A percentile compares a stretch with the other conserved stretches of the same genome.
phyloP scores from a whole-genome alignment of 2,113 vertebrate species.

The Aplodontia rufa region DNA sequence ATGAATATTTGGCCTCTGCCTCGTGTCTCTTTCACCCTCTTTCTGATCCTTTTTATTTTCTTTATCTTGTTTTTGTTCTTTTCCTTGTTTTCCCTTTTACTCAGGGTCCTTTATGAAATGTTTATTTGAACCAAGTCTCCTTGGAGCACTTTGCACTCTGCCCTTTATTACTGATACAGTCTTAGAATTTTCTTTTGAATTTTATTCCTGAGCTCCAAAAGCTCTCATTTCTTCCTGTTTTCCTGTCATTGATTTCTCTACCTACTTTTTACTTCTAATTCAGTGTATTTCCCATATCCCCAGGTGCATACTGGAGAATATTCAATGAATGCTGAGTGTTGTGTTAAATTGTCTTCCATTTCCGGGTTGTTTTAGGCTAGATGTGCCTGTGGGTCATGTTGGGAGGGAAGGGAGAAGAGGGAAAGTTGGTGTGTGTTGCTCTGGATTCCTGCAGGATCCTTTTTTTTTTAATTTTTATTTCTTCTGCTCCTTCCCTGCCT shows the following conservation, averaged over 20 bases:
- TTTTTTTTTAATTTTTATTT: neutral
- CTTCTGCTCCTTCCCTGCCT: neutral
- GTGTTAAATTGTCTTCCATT: neutral
- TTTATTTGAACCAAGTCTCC: neutral
- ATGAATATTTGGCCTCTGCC: neutral
- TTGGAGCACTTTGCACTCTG: neutral
- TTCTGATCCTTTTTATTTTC: neutral
- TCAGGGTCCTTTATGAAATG: neutral
- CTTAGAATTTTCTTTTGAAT: neutral
- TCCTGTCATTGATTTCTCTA: neutral
- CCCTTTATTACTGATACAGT: neutral
- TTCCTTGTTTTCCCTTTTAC: neutral
- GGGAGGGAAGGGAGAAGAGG: neutral
- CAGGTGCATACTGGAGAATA: neutral
- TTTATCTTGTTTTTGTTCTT: neutral
- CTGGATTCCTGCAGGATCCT: neutral
- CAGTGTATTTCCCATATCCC: neutral
- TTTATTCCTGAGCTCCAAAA: neutral
- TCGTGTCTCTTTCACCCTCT: neutral
- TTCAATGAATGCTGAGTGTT: neutral
- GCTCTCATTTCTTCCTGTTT: neutral
- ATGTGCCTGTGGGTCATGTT: neutral
- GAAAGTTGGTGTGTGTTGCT: fast-evolving
- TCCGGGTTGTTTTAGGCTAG: neutral
- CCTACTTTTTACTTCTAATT: neutral